Percentiles rank a stretch among this genome's conserved stretches.
phyloP scores from a whole-genome alignment of 2,113 vertebrate species.

The Nothobranchius furzeri region DNA sequence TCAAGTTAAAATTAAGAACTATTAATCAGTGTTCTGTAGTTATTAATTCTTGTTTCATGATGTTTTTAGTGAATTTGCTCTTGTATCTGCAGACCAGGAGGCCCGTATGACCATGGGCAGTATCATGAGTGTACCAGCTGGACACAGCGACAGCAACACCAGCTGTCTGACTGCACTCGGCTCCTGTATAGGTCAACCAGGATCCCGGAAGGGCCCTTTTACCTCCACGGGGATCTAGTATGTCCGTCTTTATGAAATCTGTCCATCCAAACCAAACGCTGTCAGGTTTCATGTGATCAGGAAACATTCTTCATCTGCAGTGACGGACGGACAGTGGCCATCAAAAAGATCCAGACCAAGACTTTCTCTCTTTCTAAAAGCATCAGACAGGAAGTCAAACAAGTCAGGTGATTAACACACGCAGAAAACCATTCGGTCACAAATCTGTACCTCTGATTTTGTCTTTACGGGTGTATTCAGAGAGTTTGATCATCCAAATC shows the following conservation, averaged over 20 bases:
- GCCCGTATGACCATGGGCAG: slow-evolving; percentile 69
- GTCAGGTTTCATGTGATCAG: too few species aligned
- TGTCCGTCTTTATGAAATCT: neutral
- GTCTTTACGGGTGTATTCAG: slow-evolving; percentile 54
- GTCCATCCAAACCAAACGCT: neutral
- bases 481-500: slow-evolving; percentile 88
- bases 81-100: slow-evolving; percentile 52
- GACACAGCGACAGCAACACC: slow-evolving; percentile 74
- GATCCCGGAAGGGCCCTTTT: slow-evolving; percentile 75
- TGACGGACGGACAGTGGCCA: slow-evolving; percentile 84
- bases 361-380: slow-evolving; percentile 81
- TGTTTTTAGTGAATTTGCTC: neutral
- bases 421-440: too few species aligned
- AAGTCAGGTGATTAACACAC: slow-evolving; percentile 78
- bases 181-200: slow-evolving; percentile 69
- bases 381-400: slow-evolving; percentile 86
- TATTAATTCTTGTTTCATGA: too few species aligned
- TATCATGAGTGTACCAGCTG: slow-evolving; percentile 64
- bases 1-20: too few species aligned
- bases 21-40: too few species aligned
- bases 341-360: slow-evolving; percentile 85
- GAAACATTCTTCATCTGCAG: slow-evolving; percentile 58
- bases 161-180: slow-evolving; percentile 80
- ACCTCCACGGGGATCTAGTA: slow-evolving; percentile 84
- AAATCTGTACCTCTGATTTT: neutral